Conservation (phyloP, 2,888 invertebrate species). For the Pandemis corylana region DNA sequence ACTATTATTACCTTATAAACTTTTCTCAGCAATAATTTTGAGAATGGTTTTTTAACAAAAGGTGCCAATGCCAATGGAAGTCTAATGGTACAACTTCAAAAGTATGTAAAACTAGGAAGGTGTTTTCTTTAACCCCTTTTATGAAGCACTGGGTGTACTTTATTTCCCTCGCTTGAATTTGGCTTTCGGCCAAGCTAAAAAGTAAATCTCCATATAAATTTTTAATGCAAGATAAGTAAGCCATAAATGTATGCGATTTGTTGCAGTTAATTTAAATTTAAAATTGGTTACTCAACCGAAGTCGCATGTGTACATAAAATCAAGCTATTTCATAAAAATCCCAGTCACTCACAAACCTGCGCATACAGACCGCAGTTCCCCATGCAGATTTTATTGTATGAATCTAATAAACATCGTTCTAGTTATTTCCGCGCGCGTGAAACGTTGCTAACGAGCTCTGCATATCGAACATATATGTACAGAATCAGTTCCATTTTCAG, state of each 20-base stretch:
- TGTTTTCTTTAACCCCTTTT: not conserved
- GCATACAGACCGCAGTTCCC: not conserved
- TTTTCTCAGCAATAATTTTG: too few relatives aligned
- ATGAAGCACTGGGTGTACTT: not conserved
- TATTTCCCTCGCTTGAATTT: not conserved
- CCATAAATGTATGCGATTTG: too few relatives aligned
- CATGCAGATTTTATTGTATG: constrained; percentile 8
- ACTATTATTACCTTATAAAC: too few relatives aligned
- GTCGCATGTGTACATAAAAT: too few relatives aligned
- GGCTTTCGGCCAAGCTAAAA: not conserved
- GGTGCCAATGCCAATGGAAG: too few relatives aligned
- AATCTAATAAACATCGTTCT: constrained; percentile 8
- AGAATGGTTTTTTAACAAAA: too few relatives aligned
- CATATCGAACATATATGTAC: constrained; percentile 7
- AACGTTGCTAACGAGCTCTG: constrained; percentile 13
- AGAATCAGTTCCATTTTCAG: not conserved
- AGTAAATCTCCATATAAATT: too few relatives aligned
- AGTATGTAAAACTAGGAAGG: not conserved
- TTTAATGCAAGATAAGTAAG: too few relatives aligned
- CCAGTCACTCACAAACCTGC: not conserved
- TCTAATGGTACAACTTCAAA: too few relatives aligned
- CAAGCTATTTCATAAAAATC: not conserved
- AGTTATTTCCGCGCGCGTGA: not conserved
- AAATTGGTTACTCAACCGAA: too few relatives aligned
- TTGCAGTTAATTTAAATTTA: too few relatives aligned